Evolutionary conservation across 2,888 invertebrate genomes (phyloP).

Genomic region (Ptychoptera albimana): DNA sequence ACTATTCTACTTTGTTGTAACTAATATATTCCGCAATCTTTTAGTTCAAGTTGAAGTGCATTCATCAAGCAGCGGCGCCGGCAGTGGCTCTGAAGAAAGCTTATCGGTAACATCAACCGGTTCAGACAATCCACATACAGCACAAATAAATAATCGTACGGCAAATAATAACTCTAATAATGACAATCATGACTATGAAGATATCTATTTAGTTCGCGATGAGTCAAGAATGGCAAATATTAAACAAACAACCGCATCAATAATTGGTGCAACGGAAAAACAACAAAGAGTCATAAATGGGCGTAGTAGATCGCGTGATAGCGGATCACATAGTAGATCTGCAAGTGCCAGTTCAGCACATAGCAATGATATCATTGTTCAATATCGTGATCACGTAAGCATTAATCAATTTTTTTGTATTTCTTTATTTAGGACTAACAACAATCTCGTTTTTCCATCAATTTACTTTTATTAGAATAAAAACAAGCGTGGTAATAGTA

Average conservation of each 20-base stretch:
- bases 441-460: constrained; percentile 19
- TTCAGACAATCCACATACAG: not conserved
- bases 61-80: constrained; percentile 50
- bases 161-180: constrained; percentile 13
- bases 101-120: constrained; percentile 38
- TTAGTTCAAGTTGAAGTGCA: constrained; percentile 76
- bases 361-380: constrained; percentile 29
- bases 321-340: constrained; percentile 62
- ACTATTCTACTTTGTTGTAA: not conserved
- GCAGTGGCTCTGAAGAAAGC: constrained; percentile 43
- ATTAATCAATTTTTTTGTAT: not conserved
- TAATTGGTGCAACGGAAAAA: constrained; percentile 16
- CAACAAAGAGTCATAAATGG: constrained; percentile 20
- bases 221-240: constrained; percentile 26
- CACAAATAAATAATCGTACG: constrained; percentile 7
- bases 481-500: no score
- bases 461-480: no score
- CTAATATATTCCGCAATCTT: not conserved
- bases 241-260: constrained; percentile 7
- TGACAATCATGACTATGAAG: constrained; percentile 60
- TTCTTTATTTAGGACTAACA: constrained; percentile 18
- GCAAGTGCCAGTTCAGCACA: constrained; percentile 38
- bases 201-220: constrained; percentile 57
- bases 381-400: constrained; percentile 29
- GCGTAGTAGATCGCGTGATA: constrained; percentile 45